Base-by-base conservation (phyloP, 1,140 invertebrate species). In the Drosophila biarmipes region DNA sequence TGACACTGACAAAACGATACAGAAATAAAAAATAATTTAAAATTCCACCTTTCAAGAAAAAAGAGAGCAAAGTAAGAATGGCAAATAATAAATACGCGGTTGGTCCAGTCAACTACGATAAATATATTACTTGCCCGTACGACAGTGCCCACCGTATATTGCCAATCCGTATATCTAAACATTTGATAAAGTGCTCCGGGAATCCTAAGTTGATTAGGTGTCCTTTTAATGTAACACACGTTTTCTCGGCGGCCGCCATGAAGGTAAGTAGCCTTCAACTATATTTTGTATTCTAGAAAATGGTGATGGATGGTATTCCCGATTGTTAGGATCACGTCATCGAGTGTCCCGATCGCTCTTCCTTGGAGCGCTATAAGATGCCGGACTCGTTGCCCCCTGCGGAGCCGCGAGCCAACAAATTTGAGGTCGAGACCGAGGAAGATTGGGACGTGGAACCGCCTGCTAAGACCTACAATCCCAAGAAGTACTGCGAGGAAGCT, bases 381-480 rank as follows among this genome's bases (percentile, higher is more conserved):
- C 21, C 57, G 0, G 46, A 78, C n/a, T 45, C 17, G 21, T 6
- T 57, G 17, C 24, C 46, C 0, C 31, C 48, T 0, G 4, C 17
- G 5, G 12, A 45, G 14, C n/a, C 31, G 1, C 3, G 31, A 29
- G 4, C 6, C 0, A 6, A 6, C 1, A 0, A 35, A 8, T 45
- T 37, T 2, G 0, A 4, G 10, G 21, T 64, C n/a, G 43, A 67
- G 8, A 27, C 34, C 3, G n/a, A 21, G 4, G 80, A 84, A 14
- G 29, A 84, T 35, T 84, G 80, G 79, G 80, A 84, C 8, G 10
- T 43, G 0, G 74, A 74, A 4, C 72, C 77, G 4, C 17, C 37
- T 1, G 61, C 31, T 1, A 21, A 57, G 2, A 54, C 59, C 1
- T 84, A 82, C 35, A 10, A 84, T 55, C 75, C 79, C 4, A 14